Percentiles rank a stretch among this genome's conserved stretches.
Evolutionary conservation across 92 coral and sea anemone species (phyloP).

Genomic region (Anthopleura xanthogrammica): DNA sequence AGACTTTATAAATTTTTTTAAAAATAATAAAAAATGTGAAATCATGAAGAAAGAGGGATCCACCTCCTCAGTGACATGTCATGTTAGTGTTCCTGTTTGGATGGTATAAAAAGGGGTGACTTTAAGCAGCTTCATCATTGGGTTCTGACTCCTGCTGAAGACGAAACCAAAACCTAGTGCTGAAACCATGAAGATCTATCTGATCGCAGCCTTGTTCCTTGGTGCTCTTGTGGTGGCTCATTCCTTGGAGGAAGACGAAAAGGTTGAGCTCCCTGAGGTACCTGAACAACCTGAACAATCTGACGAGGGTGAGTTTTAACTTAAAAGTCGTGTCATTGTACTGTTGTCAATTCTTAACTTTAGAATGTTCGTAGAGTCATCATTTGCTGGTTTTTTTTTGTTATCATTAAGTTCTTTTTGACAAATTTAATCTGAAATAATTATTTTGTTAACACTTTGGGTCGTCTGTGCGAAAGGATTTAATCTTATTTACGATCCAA

Average conservation of each 20-base stretch:
- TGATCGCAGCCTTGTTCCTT: constrained; percentile 4
- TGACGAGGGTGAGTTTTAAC: too few species aligned
- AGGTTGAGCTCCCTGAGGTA: too few species aligned
- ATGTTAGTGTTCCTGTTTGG: neutral
- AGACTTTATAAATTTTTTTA: neutral
- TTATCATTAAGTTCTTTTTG: too few species aligned
- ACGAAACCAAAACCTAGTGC: neutral
- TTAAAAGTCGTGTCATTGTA: too few species aligned
- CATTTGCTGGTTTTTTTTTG: too few species aligned
- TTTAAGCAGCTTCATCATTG: neutral
- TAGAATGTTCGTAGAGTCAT: too few species aligned
- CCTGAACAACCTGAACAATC: too few species aligned
- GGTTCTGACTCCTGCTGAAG: neutral
- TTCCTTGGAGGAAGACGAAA: neutral
- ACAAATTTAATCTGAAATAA: too few species aligned
- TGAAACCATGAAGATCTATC: neutral
- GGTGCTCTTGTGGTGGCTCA: constrained; percentile 9
- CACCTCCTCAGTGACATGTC: neutral
- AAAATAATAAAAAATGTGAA: neutral
- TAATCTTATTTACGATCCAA: too few species aligned
- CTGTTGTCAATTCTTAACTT: too few species aligned
- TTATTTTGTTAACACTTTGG: too few species aligned
- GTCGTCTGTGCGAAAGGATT: too few species aligned
- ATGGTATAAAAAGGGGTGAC: neutral
- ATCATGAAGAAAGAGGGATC: neutral